These are phyloP conservation scores for Thamnophis sirtalis DNA, from an alignment of 2,113 vertebrate genomes.

Conservation along the genomic window DNA sequence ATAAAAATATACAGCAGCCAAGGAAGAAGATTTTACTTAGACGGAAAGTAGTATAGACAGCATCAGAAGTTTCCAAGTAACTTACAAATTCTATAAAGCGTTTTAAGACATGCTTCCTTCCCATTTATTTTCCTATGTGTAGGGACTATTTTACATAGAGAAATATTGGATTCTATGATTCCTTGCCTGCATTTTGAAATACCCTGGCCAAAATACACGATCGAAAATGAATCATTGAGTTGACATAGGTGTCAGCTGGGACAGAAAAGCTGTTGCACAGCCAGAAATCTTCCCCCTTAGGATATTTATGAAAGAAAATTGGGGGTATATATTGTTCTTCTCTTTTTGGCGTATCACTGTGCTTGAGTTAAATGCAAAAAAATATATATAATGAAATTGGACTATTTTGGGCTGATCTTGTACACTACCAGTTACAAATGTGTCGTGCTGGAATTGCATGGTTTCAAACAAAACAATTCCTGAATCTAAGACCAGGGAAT, in stretches of 20 bases:
- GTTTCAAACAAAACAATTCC: neutral
- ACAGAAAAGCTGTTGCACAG: constrained; percentile 19
- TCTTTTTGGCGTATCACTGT: neutral
- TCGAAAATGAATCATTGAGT: neutral
- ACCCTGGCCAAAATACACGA: neutral
- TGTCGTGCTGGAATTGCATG: neutral
- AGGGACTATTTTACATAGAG: neutral
- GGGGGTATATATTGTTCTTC: constrained; percentile 25
- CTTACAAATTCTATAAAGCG: neutral
- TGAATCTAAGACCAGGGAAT: neutral
- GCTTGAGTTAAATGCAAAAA: neutral
- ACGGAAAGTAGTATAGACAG: neutral
- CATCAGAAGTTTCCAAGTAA: neutral
- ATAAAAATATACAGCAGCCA: neutral
- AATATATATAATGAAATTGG: neutral
- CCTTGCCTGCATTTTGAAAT: neutral
- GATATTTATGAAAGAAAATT: constrained; percentile 9
- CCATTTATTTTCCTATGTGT: neutral
- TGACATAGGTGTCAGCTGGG: neutral
- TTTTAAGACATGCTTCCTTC: neutral
- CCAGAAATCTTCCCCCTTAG: neutral
- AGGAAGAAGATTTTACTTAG: neutral
- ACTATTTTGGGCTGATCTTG: neutral
- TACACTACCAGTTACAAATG: neutral
- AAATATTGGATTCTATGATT: neutral